Evolutionary conservation across 2,888 invertebrate species (phyloP), one percentile per base, ranked within the genome.

Genomic region (Anorthoa munda): DNA sequence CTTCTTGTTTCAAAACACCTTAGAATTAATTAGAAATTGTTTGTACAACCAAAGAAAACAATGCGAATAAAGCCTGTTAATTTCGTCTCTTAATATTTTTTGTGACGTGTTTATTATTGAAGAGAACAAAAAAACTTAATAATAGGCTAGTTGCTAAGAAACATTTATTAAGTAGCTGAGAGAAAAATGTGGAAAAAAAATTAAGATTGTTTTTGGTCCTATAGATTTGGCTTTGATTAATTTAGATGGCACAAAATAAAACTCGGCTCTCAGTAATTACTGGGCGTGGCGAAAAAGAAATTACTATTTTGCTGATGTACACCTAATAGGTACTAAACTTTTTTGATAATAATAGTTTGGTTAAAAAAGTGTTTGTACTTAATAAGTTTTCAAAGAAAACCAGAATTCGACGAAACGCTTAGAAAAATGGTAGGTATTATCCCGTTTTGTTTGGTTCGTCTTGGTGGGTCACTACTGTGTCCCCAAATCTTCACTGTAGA

Each of bases 11-110:
- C 83, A 84, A 85, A 84, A 82, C 66, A 85, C 77, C 78, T 80
- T 81, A 58, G 67, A 79, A 68, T 87, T 88, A 87, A 88, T 89
- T 88, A 86, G 86, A 86, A 75, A 87, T 85, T 85, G 81, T 87
- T 85, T 84, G 72, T 78, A 78, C 75, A 60, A 48, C 21, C 55
- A 73, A 76, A 59, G 72, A 74, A 79, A 77, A 81, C 78, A 85
- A 81, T 51, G 65, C 23, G 51, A 79, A 72, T 56, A 69, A 73
- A 64, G 21, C 39, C 15, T 69, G 46, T 70, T 53, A 63, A 79
- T 75, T 75, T 64, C 9, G 21, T 61, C 13, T 23, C 48, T 60
- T 21, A 66, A 71, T 31, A 31, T 67, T 71, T 68, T 75, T 70
- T 68, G 23, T 46, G 15, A 58, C 13, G 21, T 66, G 56, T 67